These are phyloP conservation scores for Cuniculus paca DNA, from an alignment of 2,797 vertebrate genomes.

Conservation along the genomic window DNA sequence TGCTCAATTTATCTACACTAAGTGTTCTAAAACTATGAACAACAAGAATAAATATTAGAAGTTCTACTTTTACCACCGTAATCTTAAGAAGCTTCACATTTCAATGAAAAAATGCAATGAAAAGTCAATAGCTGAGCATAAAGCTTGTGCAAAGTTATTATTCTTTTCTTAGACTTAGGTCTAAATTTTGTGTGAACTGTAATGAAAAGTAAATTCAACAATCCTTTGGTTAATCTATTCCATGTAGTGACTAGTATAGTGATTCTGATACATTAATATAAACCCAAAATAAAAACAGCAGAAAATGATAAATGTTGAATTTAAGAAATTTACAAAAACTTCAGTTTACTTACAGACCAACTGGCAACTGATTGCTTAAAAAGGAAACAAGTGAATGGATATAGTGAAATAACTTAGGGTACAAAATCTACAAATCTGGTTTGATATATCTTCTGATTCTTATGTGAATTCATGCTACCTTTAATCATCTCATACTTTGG, in stretches of 20 bases:
- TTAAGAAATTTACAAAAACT: not conserved
- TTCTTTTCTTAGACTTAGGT: not conserved
- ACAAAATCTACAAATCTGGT: not conserved
- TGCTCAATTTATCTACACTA: not conserved
- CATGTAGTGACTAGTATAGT: not conserved
- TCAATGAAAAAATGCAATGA: conserved; percentile 7
- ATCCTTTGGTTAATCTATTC: not conserved
- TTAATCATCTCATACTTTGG: not conserved
- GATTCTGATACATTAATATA: not conserved
- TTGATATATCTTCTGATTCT: not conserved
- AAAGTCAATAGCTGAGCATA: not conserved
- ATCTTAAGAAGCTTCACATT: not conserved
- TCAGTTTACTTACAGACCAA: not conserved
- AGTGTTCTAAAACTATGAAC: not conserved
- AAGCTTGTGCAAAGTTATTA: not conserved
- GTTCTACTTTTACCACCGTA: not conserved
- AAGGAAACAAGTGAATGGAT: not conserved
- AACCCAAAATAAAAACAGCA: not conserved
- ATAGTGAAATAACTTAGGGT: not conserved
- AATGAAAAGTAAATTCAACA: not conserved
- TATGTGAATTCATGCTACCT: not conserved
- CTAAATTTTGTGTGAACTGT: not conserved
- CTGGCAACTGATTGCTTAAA: not conserved
- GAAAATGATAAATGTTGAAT: not conserved
- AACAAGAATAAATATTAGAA: not conserved